Evolutionary conservation across 2,113 vertebrate genomes (phyloP).

Genomic region (Rhizomys pruinosus): DNA sequence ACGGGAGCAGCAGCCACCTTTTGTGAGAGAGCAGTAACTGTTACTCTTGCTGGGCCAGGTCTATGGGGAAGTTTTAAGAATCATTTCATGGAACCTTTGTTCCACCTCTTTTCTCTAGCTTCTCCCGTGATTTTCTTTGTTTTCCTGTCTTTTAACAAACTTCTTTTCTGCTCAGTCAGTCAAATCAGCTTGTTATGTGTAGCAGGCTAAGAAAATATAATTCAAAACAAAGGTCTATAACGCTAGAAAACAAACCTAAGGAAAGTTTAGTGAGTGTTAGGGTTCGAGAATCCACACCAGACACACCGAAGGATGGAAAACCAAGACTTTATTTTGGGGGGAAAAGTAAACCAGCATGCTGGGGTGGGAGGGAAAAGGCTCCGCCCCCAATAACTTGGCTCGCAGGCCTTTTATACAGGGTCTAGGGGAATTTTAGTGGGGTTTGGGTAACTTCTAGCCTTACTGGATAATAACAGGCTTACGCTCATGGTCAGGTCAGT

Average conservation of each 20-base stretch:
- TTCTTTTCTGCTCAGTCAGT: neutral
- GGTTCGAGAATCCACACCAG: too few species aligned
- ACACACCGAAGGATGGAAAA: too few species aligned
- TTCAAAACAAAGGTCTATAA: neutral
- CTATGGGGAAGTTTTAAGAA: neutral
- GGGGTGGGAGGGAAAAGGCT: too few species aligned
- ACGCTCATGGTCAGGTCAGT: too few species aligned
- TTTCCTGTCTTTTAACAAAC: neutral
- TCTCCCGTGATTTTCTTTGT: neutral
- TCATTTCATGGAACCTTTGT: neutral
- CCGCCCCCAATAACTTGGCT: too few species aligned
- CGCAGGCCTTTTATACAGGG: too few species aligned
- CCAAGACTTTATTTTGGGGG: too few species aligned
- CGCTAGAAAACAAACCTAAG: constrained; percentile 23
- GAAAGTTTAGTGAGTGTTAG: constrained; percentile 14
- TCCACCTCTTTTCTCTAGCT: neutral
- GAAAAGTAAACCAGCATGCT: too few species aligned
- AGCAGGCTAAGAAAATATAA: constrained; percentile 7
- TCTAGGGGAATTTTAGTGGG: too few species aligned
- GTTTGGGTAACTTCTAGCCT: too few species aligned
- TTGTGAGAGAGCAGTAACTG: neutral
- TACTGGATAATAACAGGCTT: too few species aligned
- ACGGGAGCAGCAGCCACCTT: neutral
- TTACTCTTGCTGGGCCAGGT: neutral
- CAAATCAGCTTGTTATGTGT: neutral